These are phyloP conservation scores for Apamea epomidion DNA, from an alignment of 2,888 invertebrate species.

Conservation along the genomic window DNA sequence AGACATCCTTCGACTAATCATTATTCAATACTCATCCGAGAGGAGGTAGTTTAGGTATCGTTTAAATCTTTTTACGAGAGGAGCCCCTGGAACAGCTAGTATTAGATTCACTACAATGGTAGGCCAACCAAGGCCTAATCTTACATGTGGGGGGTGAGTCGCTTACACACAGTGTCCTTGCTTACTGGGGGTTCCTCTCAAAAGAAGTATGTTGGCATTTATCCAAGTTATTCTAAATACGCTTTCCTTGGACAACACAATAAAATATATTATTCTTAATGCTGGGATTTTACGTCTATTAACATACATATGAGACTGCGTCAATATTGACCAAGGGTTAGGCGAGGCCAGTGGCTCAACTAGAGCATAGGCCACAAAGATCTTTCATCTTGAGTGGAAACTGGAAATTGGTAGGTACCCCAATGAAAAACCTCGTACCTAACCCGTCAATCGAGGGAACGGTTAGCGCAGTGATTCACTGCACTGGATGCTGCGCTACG, in stretches of 20 bases:
- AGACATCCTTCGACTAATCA: not conserved
- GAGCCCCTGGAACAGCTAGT: not conserved
- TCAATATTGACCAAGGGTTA: slow-evolving; percentile 27
- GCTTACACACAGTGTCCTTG: not conserved
- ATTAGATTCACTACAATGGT: not conserved
- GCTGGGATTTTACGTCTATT: slow-evolving; percentile 28
- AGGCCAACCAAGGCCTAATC: not conserved
- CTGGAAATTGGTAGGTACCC: no score
- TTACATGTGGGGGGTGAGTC: not conserved
- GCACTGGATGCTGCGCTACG: not conserved
- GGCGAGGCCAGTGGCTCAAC: not conserved
- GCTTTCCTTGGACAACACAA: slow-evolving; percentile 5
- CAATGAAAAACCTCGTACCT: not conserved
- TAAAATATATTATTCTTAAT: not conserved
- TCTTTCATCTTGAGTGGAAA: not conserved
- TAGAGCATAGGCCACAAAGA: slow-evolving; percentile 3
- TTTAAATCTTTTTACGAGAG: not conserved
- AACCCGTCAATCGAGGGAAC: not conserved
- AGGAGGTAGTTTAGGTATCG: not conserved
- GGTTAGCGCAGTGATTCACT: not conserved
- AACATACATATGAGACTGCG: slow-evolving; percentile 15
- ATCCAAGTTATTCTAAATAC: not conserved
- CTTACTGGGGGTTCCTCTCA: not conserved
- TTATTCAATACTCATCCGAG: not conserved
- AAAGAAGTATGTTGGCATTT: slow-evolving; percentile 11